phyloP scores from a whole-genome alignment of 2,888 invertebrate species.

The Rhagium mordax region DNA sequence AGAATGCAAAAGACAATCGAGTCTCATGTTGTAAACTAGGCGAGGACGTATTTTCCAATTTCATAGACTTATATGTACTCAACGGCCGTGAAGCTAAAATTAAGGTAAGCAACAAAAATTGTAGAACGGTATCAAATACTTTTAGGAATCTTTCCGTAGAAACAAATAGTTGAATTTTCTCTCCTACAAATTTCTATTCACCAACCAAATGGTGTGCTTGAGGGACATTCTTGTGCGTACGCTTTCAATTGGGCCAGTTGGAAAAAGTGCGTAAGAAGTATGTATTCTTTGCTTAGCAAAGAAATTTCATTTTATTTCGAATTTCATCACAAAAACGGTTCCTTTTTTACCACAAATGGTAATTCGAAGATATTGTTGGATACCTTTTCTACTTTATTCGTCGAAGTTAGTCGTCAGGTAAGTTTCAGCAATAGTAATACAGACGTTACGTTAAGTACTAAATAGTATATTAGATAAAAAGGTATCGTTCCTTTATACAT shows the following conservation, averaged over 20 bases:
- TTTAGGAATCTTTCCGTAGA: constrained; percentile 54
- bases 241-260: constrained; percentile 69
- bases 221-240: constrained; percentile 63
- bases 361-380: constrained; percentile 50
- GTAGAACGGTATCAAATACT: neutral
- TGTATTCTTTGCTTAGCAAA: constrained; percentile 65
- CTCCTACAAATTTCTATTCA: constrained; percentile 72
- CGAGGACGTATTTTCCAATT: constrained; percentile 60
- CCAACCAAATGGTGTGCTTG: constrained; percentile 70
- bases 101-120: constrained; percentile 50
- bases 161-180: constrained; percentile 70
- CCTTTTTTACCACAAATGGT: constrained; percentile 51
- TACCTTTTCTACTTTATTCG: constrained; percentile 60
- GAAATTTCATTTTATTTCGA: constrained; percentile 52
- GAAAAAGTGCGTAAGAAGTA: constrained; percentile 66
- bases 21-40: constrained; percentile 66
- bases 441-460: neutral
- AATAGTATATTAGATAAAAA: neutral
- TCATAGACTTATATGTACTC: constrained; percentile 58
- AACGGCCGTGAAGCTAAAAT: constrained; percentile 56
- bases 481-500: neutral
- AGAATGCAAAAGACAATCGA: constrained; percentile 65
- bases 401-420: constrained; percentile 68
- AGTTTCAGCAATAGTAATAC: constrained; percentile 23
- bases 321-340: constrained; percentile 50